phyloP scores from a whole-genome alignment of 2,888 invertebrate genomes.

The Clostera curtula region DNA sequence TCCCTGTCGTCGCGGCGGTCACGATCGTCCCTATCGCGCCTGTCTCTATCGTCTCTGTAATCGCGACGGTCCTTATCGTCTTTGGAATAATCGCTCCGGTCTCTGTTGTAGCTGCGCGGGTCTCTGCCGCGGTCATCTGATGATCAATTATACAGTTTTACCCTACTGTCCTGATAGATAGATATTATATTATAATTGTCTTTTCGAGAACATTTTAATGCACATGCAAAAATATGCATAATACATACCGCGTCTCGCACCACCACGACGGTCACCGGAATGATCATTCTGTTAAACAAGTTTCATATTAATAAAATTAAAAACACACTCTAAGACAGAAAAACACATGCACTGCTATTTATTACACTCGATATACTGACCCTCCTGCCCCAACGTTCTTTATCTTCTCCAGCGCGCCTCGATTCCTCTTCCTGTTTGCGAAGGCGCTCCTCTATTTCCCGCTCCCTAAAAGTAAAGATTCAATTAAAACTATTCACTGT shows the following conservation, averaged over 20 bases:
- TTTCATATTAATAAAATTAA: constrained; percentile 4
- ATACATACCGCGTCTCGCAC: constrained; percentile 54
- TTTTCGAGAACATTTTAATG: no score
- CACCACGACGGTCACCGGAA: constrained; percentile 58
- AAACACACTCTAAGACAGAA: neutral
- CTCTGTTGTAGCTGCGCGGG: constrained; percentile 55
- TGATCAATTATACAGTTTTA: neutral
- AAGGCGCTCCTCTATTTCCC: constrained; percentile 92
- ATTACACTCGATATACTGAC: constrained; percentile 22
- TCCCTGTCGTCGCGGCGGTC: constrained; percentile 23
- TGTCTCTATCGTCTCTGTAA: constrained; percentile 27
- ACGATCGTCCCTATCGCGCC: constrained; percentile 23
- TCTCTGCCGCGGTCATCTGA: constrained; percentile 55
- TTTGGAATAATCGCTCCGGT: constrained; percentile 51
- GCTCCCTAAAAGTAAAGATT: constrained; percentile 69
- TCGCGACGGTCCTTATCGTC: constrained; percentile 41
- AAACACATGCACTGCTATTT: neutral
- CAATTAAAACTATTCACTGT: no score
- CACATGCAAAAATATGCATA: constrained; percentile 2
- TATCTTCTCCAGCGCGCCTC: constrained; percentile 51
- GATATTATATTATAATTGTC: no score
- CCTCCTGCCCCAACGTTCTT: constrained; percentile 62
- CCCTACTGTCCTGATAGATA: neutral
- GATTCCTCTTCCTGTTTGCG: constrained; percentile 75
- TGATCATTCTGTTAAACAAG: constrained; percentile 51